phyloP scores from a whole-genome alignment of 2,888 invertebrate species.

The Tuta absoluta region DNA sequence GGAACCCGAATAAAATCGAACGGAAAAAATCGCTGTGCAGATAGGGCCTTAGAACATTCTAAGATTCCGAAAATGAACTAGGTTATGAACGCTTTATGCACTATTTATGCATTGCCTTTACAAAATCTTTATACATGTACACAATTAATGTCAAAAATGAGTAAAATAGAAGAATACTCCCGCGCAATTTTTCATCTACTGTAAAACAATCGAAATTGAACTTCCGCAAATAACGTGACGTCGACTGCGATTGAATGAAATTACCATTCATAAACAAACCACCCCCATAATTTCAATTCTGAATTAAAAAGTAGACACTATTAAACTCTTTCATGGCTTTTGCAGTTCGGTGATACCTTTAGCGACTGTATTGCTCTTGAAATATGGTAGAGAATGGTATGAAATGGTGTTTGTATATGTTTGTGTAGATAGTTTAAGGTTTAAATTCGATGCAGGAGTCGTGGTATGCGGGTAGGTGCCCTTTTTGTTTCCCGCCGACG shows the following conservation, averaged over 20 bases:
- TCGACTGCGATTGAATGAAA: constrained; percentile 47
- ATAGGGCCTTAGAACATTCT: too few relatives aligned
- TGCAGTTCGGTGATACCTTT: background rate
- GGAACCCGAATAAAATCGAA: too few relatives aligned
- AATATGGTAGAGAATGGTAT: constrained; percentile 50
- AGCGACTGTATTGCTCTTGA: background rate
- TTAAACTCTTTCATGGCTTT: background rate
- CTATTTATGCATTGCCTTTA: too few relatives aligned
- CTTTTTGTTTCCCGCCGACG: constrained; percentile 58
- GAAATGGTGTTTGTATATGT: constrained; percentile 35
- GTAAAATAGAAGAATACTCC: constrained; percentile 26
- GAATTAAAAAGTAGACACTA: constrained; percentile 38
- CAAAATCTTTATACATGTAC: too few relatives aligned
- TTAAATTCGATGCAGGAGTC: constrained; percentile 66
- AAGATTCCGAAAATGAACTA: too few relatives aligned
- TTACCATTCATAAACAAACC: constrained; percentile 61
- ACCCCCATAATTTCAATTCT: constrained; percentile 69
- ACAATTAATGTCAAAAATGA: too few relatives aligned
- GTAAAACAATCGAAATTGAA: background rate
- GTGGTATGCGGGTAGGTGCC: constrained; percentile 74
- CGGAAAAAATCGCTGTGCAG: too few relatives aligned
- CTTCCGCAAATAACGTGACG: constrained; percentile 25
- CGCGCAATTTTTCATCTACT: constrained; percentile 11
- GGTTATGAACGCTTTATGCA: too few relatives aligned
- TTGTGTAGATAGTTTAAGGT: constrained; percentile 54